Evolutionary conservation across 2,888 invertebrate genomes (phyloP).

Genomic region (Lucinisca nassula): DNA sequence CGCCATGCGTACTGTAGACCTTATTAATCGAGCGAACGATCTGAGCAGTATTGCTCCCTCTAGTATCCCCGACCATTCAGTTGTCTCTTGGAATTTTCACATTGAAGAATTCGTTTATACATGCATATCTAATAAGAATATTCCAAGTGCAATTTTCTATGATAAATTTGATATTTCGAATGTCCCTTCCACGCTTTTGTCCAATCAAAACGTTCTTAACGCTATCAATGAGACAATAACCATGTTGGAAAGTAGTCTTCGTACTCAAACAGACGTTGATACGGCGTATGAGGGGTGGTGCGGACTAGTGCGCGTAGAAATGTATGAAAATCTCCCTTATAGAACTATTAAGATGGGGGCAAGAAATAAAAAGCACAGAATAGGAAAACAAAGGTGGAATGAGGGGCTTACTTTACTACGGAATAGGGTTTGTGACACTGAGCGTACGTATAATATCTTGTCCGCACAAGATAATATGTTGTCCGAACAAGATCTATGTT

Average conservation of each 20-base stretch:
- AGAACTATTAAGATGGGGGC: neutral
- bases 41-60: neutral
- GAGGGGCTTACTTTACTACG: neutral
- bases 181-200: neutral
- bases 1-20: neutral
- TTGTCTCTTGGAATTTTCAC: neutral
- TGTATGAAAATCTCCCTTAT: neutral
- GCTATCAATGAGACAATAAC: neutral
- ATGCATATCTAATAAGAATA: neutral
- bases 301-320: neutral
- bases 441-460: too few relatives aligned
- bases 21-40: neutral
- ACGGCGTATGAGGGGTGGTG: neutral
- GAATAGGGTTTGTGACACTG: neutral
- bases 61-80: constrained; percentile 10
- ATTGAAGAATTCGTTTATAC: neutral
- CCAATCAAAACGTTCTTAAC: neutral
- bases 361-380: neutral
- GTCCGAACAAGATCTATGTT: too few relatives aligned
- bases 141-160: neutral
- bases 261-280: neutral
- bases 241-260: neutral
- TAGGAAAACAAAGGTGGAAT: neutral
- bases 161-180: neutral
- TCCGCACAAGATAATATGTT: too few relatives aligned